Percentiles rank a stretch among this genome's conserved stretches.
Evolutionary conservation across 1,140 invertebrate genomes (phyloP).

Genomic region (Odontomachus brunneus): DNA sequence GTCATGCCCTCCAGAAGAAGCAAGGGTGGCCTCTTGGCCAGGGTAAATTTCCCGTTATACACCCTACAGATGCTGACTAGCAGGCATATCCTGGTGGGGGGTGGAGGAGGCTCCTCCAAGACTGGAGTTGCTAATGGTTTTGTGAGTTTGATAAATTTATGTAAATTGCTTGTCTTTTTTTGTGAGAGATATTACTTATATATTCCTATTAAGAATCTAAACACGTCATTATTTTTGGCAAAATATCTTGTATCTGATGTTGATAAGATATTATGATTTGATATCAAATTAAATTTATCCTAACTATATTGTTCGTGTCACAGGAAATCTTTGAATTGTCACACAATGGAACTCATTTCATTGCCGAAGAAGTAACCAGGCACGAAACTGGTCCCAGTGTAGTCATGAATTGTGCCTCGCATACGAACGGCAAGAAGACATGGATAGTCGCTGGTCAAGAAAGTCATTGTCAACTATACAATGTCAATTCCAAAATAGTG

Average conservation of each 20-base stretch:
- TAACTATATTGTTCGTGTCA: not conserved
- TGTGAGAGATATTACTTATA: too few relatives aligned
- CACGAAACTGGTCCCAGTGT: constrained; percentile 95
- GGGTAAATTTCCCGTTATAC: constrained; percentile 97
- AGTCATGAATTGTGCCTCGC: constrained; percentile 95
- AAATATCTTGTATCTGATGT: not conserved
- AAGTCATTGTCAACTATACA: constrained; percentile 95
- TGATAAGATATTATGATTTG: not conserved
- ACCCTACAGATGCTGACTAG: constrained; percentile 95
- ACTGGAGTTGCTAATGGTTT: constrained; percentile 98
- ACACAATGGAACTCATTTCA: constrained; percentile 91
- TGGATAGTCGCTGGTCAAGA: constrained; percentile 96
- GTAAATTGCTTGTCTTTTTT: too few relatives aligned
- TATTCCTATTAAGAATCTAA: too few relatives aligned
- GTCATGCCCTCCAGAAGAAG: constrained; percentile 84
- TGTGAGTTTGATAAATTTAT: constrained; percentile 86
- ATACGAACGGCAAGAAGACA: constrained; percentile 89
- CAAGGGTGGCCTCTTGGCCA: constrained; percentile 90
- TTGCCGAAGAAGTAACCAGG: constrained; percentile 93
- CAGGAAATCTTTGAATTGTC: constrained; percentile 97
- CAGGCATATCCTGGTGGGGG: constrained; percentile 96
- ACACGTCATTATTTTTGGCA: not conserved
- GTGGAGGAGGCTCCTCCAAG: constrained; percentile 97
- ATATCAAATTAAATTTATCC: not conserved
- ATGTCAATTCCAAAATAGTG: constrained; percentile 90